These are phyloP conservation scores for Pachycephus smyrnensis DNA, from an alignment of 2,888 invertebrate genomes.

Conservation along the genomic window DNA sequence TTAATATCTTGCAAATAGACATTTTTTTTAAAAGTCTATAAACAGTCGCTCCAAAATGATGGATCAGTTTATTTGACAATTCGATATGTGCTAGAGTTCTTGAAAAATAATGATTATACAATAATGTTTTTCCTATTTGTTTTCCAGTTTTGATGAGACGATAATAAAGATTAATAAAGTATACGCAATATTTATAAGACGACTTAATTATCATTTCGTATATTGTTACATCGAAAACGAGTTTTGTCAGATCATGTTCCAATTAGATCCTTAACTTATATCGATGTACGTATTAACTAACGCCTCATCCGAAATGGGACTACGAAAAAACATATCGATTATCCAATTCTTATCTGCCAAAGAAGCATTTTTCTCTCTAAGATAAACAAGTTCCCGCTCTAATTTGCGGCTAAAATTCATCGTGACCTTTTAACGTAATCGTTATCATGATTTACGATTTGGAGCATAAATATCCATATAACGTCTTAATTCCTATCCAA, in stretches of 20 bases:
- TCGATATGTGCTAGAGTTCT: neutral
- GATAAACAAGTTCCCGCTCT: neutral
- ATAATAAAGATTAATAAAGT: too few species aligned
- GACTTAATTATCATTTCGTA: too few species aligned
- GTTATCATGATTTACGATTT: neutral
- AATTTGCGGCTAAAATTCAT: neutral
- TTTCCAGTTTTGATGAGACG: too few species aligned
- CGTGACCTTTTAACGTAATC: neutral
- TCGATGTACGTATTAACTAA: neutral
- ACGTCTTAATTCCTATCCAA: neutral
- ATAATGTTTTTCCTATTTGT: too few species aligned
- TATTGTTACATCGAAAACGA: neutral
- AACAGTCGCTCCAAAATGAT: neutral
- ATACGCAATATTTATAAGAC: too few species aligned
- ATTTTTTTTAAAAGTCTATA: neutral
- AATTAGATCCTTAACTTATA: neutral
- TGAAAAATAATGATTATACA: neutral
- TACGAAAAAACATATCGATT: neutral
- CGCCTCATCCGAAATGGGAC: neutral
- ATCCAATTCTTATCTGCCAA: neutral
- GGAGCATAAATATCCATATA: neutral
- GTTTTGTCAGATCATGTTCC: neutral
- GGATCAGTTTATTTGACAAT: neutral
- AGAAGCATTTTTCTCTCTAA: neutral
- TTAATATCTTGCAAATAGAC: neutral